Evolutionary conservation across 2,888 invertebrate species (phyloP).

Genomic region (Pandemis corylana): DNA sequence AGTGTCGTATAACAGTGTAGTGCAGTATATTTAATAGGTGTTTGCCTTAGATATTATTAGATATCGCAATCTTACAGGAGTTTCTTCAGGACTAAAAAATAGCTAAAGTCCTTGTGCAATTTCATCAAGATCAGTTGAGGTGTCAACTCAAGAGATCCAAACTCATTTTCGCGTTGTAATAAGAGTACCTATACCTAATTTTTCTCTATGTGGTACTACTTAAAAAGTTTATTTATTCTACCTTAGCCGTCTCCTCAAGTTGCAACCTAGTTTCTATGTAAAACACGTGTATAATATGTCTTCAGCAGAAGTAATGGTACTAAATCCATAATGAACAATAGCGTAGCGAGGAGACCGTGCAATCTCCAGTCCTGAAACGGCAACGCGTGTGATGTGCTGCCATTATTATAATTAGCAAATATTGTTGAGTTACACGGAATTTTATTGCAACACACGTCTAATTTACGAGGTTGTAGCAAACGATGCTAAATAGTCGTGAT

Average conservation of each 20-base stretch:
- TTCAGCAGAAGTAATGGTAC: neutral
- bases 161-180: too few relatives aligned
- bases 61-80: too few relatives aligned
- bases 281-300: neutral
- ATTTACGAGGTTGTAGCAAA: slow-evolving; percentile 4
- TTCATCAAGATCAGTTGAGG: too few relatives aligned
- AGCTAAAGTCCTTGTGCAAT: too few relatives aligned
- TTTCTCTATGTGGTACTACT: too few relatives aligned
- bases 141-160: too few relatives aligned
- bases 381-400: neutral
- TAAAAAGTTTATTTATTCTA: too few relatives aligned
- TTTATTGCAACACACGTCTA: neutral
- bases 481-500: neutral
- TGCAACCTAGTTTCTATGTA: neutral
- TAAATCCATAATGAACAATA: neutral
- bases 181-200: too few relatives aligned
- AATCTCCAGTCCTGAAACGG: neutral
- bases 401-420: slow-evolving; percentile 1
- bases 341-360: neutral
- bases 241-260: neutral
- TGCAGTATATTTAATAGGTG: too few relatives aligned
- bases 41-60: too few relatives aligned
- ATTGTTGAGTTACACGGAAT: neutral
- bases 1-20: too few relatives aligned
- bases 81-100: too few relatives aligned